Base-by-base conservation (phyloP, 2,797 vertebrate genomes). In the Cryptoprocta ferox region DNA sequence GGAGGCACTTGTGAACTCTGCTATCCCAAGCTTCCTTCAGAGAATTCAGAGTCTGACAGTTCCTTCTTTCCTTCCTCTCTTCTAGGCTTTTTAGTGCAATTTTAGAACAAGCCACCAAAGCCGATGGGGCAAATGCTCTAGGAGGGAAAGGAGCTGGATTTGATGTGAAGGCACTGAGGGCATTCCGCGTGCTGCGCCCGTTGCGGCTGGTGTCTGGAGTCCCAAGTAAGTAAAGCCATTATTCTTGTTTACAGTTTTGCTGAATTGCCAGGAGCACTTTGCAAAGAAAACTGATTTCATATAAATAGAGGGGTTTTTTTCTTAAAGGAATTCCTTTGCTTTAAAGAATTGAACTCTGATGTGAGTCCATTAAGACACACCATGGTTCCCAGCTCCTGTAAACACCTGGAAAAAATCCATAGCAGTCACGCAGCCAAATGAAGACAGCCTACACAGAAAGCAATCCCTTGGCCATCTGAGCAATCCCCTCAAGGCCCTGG, bases 31-130 rank as follows among this genome's bases (percentile, higher is more conserved):
- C 66, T 59, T 35, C 24, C 12, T 30, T 76, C 70, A 26, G 80
- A 42, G 32, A 66, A 61, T 30, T 30, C 32, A 2, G 66, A 91
- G 18, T 70, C 97, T 98, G 97, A 99, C 95, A 68, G 85, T 85
- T 96, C 94, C 79, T 97, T 97, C 97, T 95, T 94, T 97, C 79
- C 97, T 98, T 98, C 93, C 71, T 98, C 96, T 97, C 97, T 97
- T 98, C 97, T 98, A 99, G 99, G 99, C 99, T 99, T 99, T 99
- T 99, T 99, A 99, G 99, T 98, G 99, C 99, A 94, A 99, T 99
- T 99, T 99, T 99, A 99, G 99, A 99, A 98, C 99, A 99, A 99
- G 99, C 99, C 97, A 99, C 99, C 97, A 99, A 99, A 99, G 99
- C 99, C 89, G 99, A 99, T 0, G 99, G 99, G 76, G 99, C 98